Conservation (phyloP, 2,888 invertebrate genomes). For the Eurytoma adleriae region DNA sequence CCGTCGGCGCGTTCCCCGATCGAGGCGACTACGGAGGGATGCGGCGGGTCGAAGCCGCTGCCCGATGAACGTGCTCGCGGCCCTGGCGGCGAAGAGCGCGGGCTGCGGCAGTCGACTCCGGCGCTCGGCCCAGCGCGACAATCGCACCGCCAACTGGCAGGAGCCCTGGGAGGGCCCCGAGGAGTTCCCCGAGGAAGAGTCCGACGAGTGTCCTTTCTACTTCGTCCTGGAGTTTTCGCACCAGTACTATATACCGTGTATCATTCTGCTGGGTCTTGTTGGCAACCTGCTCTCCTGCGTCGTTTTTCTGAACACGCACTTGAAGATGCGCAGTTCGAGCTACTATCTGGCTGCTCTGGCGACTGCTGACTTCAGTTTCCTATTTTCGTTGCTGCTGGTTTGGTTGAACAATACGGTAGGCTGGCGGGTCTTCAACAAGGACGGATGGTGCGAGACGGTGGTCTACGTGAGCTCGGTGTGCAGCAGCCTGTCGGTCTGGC, state of each 20-base stretch:
- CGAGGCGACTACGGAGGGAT: background rate
- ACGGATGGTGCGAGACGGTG: conserved; percentile 80
- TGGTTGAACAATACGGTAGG: conserved; percentile 78
- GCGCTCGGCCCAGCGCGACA: background rate
- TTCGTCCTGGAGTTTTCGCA: conserved; percentile 77
- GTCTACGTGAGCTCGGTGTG: conserved; percentile 78
- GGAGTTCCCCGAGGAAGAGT: conserved; percentile 60
- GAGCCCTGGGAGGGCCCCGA: background rate
- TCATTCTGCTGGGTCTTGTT: conserved; percentile 79
- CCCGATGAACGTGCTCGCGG: conserved; percentile 26
- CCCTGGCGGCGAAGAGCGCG: conserved; percentile 14
- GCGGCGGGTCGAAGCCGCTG: background rate
- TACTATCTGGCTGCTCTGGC: conserved; percentile 82
- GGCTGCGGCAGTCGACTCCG: conserved; percentile 11
- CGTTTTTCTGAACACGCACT: conserved; percentile 80
- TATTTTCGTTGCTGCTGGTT: conserved; percentile 78
- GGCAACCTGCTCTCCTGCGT: conserved; percentile 80
- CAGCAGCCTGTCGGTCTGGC: conserved; percentile 83
- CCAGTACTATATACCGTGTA: conserved; percentile 80
- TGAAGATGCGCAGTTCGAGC: conserved; percentile 81
- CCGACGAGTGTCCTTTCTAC: conserved; percentile 66
- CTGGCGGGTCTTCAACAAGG: conserved; percentile 77
- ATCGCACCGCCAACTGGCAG: background rate
- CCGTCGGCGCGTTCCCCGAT: background rate
- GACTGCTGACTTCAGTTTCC: conserved; percentile 80